Evolutionary conservation across 2,888 invertebrate genomes (phyloP).

Genomic region (Prosopocoilus inquinatus): DNA sequence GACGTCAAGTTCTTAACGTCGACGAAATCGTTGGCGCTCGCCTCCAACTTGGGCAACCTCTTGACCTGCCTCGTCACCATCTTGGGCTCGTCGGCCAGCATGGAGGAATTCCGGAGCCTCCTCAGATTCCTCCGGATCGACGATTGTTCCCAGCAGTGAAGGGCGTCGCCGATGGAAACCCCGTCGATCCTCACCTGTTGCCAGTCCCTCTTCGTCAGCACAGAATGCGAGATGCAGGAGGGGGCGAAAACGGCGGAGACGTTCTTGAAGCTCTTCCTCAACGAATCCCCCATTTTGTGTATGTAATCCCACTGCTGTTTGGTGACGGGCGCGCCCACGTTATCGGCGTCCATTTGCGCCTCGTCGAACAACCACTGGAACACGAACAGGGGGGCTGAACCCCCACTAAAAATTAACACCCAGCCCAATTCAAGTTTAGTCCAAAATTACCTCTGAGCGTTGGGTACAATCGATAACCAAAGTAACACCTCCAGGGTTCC

Average conservation of each 20-base stretch:
- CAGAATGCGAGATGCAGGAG: conserved; percentile 89
- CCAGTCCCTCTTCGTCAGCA: conserved; percentile 87
- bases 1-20: conserved; percentile 23
- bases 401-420: background rate
- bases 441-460: conserved; percentile 68
- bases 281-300: conserved; percentile 82
- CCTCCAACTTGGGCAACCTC: conserved; percentile 18
- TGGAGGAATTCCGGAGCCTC: conserved; percentile 30
- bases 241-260: conserved; percentile 91
- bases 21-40: background rate
- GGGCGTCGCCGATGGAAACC: conserved; percentile 77
- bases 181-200: conserved; percentile 75
- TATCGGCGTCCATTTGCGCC: conserved; percentile 90
- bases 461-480: conserved; percentile 85
- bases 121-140: conserved; percentile 44
- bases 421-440: background rate
- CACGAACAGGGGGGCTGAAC: conserved; percentile 81
- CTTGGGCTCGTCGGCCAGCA: conserved; percentile 35
- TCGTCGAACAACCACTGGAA: conserved; percentile 96
- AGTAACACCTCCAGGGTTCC: conserved; percentile 90
- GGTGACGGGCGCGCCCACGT: conserved; percentile 84
- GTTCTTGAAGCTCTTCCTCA: conserved; percentile 76
- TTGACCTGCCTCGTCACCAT: conserved; percentile 27
- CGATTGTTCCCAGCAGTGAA: conserved; percentile 83
- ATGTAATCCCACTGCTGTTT: conserved; percentile 93